Percentiles rank a stretch among this genome's conserved stretches.
Evolutionary conservation across 1,140 invertebrate genomes (phyloP).

Genomic region (Hesperophylax magnus): DNA sequence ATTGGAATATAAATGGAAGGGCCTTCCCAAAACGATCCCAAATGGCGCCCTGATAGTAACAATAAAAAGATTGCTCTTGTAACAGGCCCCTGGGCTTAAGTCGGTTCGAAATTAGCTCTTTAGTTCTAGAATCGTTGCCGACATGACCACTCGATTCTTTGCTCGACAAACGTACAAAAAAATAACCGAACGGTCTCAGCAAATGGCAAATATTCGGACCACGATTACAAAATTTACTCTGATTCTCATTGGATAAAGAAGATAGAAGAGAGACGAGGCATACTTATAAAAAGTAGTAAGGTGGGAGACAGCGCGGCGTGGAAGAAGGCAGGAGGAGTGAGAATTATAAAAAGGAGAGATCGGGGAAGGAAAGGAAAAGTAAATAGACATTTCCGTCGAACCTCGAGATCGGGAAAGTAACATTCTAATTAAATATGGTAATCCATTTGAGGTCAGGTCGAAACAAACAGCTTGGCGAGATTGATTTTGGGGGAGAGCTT

Average conservation of each 20-base stretch:
- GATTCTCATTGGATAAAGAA: slow-evolving; percentile 22
- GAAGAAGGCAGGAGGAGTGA: not conserved
- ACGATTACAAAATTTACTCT: slow-evolving; percentile 7
- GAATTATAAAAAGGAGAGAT: not conserved
- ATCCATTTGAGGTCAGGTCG: not conserved
- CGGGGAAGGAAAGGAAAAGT: not conserved
- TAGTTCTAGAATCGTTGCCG: not conserved
- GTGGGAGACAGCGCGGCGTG: not conserved
- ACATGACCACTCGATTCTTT: slow-evolving; percentile 28
- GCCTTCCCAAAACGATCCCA: not conserved
- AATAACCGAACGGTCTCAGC: not conserved
- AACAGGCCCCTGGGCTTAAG: not conserved
- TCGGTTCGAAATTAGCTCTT: not conserved
- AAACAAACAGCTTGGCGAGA: not conserved
- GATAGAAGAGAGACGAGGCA: not conserved
- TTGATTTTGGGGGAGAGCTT: not conserved
- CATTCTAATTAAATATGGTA: slow-evolving; percentile 28
- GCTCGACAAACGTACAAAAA: slow-evolving; percentile 8
- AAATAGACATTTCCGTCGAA: slow-evolving; percentile 4
- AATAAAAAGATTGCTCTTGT: slow-evolving; percentile 1
- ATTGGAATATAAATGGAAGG: not conserved
- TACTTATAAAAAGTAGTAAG: not conserved
- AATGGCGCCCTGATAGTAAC: slow-evolving; percentile 12
- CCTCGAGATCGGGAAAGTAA: not conserved
- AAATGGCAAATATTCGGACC: slow-evolving; percentile 18